phyloP scores from a whole-genome alignment of 2,797 vertebrate genomes.

The Melanogrammus aeglefinus region DNA sequence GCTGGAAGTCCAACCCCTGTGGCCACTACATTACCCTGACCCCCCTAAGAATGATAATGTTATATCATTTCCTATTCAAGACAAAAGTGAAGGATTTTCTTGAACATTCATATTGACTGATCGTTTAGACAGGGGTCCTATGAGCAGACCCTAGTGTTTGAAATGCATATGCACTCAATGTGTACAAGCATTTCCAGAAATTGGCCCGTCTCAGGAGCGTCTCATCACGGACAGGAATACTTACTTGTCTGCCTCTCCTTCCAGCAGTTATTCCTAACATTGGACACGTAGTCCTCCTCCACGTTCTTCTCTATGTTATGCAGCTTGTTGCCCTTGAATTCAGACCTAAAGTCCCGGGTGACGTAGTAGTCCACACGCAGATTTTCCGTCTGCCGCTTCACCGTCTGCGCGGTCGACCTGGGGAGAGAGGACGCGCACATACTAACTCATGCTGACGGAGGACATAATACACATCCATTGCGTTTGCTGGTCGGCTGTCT shows the following conservation, averaged over 20 bases:
- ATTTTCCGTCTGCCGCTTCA: constrained; percentile 92
- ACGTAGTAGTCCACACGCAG: constrained; percentile 89
- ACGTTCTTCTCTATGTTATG: constrained; percentile 95
- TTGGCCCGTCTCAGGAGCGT: not conserved
- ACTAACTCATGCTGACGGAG: too few relatives aligned
- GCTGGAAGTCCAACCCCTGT: not conserved
- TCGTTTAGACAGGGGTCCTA: not conserved
- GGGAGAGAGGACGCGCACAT: not conserved
- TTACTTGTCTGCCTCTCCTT: constrained; percentile 97
- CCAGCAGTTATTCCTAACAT: constrained; percentile 97
- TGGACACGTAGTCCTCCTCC: constrained; percentile 95
- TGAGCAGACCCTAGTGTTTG: constrained; percentile 4
- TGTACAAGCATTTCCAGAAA: not conserved
- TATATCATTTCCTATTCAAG: not conserved
- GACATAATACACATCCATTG: not conserved
- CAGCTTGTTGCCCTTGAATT: constrained; percentile 87
- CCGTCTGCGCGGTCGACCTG: constrained; percentile 90
- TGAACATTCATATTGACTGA: not conserved
- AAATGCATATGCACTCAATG: not conserved
- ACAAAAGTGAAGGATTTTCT: not conserved
- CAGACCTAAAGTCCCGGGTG: constrained; percentile 90
- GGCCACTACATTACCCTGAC: too few relatives aligned
- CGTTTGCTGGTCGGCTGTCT: not conserved
- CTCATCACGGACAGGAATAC: constrained; percentile 43
- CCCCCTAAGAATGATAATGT: not conserved